These are phyloP conservation scores for Stegodyphus mimosarum DNA, from an alignment of 1,140 invertebrate genomes.

Conservation along the genomic window DNA sequence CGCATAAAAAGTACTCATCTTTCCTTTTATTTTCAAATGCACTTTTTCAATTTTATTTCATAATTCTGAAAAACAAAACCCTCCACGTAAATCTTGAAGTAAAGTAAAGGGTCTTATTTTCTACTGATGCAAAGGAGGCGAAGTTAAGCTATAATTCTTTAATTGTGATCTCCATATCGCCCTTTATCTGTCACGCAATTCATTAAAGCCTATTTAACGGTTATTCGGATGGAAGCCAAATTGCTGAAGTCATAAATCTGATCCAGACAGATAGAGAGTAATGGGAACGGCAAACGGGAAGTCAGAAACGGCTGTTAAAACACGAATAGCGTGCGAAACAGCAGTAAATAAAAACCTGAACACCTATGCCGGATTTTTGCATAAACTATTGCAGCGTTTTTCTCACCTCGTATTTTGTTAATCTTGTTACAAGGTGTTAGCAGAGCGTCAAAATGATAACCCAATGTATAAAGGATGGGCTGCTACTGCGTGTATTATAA, in stretches of 20 bases:
- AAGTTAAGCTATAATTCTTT: background rate
- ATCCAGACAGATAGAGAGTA: constrained; percentile 7
- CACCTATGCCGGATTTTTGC: constrained; percentile 33
- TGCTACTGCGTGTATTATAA: constrained; percentile 21
- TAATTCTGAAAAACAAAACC: no score
- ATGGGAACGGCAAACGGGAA: constrained; percentile 46
- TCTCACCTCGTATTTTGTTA: constrained; percentile 25
- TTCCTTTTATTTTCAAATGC: no score
- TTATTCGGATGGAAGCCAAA: constrained; percentile 4
- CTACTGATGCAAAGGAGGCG: background rate
- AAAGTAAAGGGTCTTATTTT: background rate
- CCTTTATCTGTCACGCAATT: background rate
- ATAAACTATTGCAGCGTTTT: constrained; percentile 44
- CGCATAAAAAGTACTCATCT: no score
- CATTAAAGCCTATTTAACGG: background rate
- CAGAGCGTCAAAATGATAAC: constrained; percentile 42
- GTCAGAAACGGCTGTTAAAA: constrained; percentile 30
- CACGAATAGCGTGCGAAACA: constrained; percentile 33
- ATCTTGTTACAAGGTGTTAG: constrained; percentile 26
- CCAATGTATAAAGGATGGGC: background rate
- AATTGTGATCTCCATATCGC: background rate
- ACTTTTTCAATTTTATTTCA: no score
- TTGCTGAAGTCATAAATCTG: constrained; percentile 31
- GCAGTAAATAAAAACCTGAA: constrained; percentile 49
- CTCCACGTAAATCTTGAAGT: no score